phyloP scores from a whole-genome alignment of 1,140 invertebrate genomes.

The Sesamia nonagrioides region DNA sequence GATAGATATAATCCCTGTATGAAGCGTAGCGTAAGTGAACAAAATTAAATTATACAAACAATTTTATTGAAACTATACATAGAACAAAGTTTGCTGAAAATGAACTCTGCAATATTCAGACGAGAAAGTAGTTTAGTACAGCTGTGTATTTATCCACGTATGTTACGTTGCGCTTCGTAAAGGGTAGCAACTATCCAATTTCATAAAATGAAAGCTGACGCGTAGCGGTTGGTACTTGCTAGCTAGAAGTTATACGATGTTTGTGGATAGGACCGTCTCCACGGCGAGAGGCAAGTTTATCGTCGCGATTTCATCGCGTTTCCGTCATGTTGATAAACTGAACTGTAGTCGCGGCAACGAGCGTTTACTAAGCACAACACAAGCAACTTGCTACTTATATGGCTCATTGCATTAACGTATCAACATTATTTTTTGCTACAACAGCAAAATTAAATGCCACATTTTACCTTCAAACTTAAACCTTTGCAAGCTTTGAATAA shows the following conservation, averaged over 20 bases:
- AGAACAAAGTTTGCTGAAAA: slow-evolving; percentile 18
- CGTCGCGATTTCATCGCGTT: slow-evolving; percentile 53
- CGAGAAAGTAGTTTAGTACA: slow-evolving; percentile 22
- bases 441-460: background rate
- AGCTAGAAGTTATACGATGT: slow-evolving; percentile 45
- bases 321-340: slow-evolving; percentile 55
- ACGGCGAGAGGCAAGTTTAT: slow-evolving; percentile 47
- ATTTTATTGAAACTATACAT: slow-evolving; percentile 34
- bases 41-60: slow-evolving; percentile 39
- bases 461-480: background rate
- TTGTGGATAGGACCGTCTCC: slow-evolving; percentile 36
- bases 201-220: slow-evolving; percentile 45
- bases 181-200: slow-evolving; percentile 46
- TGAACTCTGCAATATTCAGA: slow-evolving; percentile 24
- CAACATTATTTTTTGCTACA: slow-evolving; percentile 13
- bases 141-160: slow-evolving; percentile 18
- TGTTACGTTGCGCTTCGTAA: slow-evolving; percentile 41
- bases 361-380: slow-evolving; percentile 15
- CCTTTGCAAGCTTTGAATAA: background rate
- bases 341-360: slow-evolving; percentile 45
- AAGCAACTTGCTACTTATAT: slow-evolving; percentile 12
- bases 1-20: slow-evolving; percentile 16
- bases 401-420: slow-evolving; percentile 15
- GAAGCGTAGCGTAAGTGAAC: slow-evolving; percentile 29
- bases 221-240: slow-evolving; percentile 45